These are phyloP conservation scores for Timema cristinae DNA, from an alignment of 2,888 invertebrate genomes.

Conservation along the genomic window DNA sequence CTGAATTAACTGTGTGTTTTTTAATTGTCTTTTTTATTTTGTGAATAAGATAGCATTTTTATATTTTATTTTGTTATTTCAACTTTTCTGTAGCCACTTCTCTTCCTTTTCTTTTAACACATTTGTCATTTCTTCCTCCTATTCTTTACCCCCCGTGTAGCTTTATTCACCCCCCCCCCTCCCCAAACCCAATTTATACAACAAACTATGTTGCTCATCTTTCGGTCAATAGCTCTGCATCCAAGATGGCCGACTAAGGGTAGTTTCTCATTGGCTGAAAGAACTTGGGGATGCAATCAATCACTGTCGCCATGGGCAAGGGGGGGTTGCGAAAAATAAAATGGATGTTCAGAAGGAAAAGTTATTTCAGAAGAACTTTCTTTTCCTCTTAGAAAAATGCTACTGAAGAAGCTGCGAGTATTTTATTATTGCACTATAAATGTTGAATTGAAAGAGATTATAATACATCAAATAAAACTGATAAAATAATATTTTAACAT, in stretches of 20 bases:
- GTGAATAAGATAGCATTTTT: no score
- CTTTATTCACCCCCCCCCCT: background rate
- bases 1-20: no score
- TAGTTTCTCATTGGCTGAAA: slow-evolving; percentile 49
- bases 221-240: slow-evolving; percentile 50
- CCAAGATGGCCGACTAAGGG: slow-evolving; percentile 48
- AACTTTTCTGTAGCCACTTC: slow-evolving; percentile 4
- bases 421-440: no score
- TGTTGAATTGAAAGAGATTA: no score
- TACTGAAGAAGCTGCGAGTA: no score
- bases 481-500: no score
- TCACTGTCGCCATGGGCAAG: slow-evolving; percentile 22
- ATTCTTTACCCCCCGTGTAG: background rate
- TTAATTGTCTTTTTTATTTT: no score
- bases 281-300: slow-evolving; percentile 37
- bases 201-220: slow-evolving; percentile 41
- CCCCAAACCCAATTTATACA: slow-evolving; percentile 13
- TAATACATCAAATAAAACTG: no score
- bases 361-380: background rate
- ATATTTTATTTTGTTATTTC: no score
- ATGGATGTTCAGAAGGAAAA: slow-evolving; percentile 15
- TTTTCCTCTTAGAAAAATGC: no score
- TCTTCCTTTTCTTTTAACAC: slow-evolving; percentile 12
- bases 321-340: slow-evolving; percentile 16
- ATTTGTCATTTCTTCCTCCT: slow-evolving; percentile 25